Evolutionary conservation across 2,113 vertebrate genomes (phyloP).

Genomic region (Toxostoma redivivum): DNA sequence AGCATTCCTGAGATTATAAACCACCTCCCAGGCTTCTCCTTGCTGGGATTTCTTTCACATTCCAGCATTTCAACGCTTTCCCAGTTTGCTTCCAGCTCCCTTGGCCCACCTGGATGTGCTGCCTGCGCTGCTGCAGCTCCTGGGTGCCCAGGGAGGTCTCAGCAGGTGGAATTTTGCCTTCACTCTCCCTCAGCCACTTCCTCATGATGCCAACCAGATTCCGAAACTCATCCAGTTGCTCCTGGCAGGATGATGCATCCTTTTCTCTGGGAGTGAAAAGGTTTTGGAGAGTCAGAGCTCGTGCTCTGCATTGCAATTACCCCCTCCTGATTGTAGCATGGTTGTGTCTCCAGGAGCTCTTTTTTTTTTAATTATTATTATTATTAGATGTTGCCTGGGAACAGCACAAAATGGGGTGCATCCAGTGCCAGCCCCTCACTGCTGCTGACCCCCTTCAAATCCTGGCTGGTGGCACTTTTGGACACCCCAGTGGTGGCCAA

Average conservation of each 20-base stretch:
- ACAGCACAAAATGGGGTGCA: not conserved
- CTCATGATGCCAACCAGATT: slow-evolving; percentile 72
- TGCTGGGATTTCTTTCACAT: not conserved
- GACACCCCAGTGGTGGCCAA: not conserved
- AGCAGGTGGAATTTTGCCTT: slow-evolving; percentile 80
- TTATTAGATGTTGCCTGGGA: not conserved
- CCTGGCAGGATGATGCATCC: slow-evolving; percentile 76
- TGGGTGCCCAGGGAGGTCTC: slow-evolving; percentile 81
- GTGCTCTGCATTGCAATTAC: slow-evolving; percentile 42
- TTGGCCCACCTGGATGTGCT: slow-evolving; percentile 84
- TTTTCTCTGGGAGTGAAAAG: slow-evolving; percentile 69
- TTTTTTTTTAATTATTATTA: not conserved
- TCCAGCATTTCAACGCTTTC: not conserved
- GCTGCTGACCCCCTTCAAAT: not conserved
- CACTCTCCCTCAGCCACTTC: slow-evolving; percentile 88
- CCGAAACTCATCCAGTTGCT: slow-evolving; percentile 76
- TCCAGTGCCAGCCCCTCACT: not conserved
- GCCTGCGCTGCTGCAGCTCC: slow-evolving; percentile 82
- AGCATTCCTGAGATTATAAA: not conserved
- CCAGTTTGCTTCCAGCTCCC: not conserved
- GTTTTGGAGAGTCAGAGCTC: slow-evolving; percentile 34
- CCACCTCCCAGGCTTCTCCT: not conserved
- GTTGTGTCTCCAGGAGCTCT: not conserved
- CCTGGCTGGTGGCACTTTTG: not conserved
- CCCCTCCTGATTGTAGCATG: not conserved